Evolutionary conservation across 2,888 invertebrate genomes (phyloP), one percentile per base, ranked within the genome.

Genomic region (Lacanobia wlatinum): DNA sequence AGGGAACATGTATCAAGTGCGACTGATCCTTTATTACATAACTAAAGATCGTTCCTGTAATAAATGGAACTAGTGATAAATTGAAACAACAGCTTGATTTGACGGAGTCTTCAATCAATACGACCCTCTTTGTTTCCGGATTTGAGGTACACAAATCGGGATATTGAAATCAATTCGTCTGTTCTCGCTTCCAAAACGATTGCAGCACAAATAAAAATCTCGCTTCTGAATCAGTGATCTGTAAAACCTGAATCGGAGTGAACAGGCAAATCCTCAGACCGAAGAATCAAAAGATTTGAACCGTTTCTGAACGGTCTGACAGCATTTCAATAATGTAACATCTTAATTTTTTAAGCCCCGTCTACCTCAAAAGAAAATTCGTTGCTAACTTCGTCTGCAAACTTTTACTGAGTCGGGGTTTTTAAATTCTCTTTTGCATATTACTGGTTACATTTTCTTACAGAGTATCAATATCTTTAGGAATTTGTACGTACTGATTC

Each of bases 321-420:
- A 69, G 59, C 80, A 46, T 69, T 83, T 79, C 83, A 79, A 82
- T 83, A 65, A 65, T 65, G 79, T 64, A 38, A 65, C 64, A 73
- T 73, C 43, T 69, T 63, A 73, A 62, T 73, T 83, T 79, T 83
- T 63, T 56, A 59, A 61, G 67, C 48, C 52, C 60, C 71, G 52
- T 73, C 71, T n/a, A 78, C 59, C 52, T 71, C 73, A 71, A 58
- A 72, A 55, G 71, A 63, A 68, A 78, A 82, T 80, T 82, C 62
- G 59, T 73, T 56, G 55, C 50, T 43, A 65, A 71, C 65, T 76
- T 71, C 62, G 63, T 66, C 56, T 63, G 68, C 61, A 66, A 73
- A 82, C 58, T 78, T 76, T 76, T 53, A n/a, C 60, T 2, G 38
- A 66, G 43, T 58, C 12, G 48, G 21, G 70, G 28, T 53, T 78